These are phyloP conservation scores for Excalfactoria chinensis DNA, from an alignment of 2,113 vertebrate species.

Conservation along the genomic window DNA sequence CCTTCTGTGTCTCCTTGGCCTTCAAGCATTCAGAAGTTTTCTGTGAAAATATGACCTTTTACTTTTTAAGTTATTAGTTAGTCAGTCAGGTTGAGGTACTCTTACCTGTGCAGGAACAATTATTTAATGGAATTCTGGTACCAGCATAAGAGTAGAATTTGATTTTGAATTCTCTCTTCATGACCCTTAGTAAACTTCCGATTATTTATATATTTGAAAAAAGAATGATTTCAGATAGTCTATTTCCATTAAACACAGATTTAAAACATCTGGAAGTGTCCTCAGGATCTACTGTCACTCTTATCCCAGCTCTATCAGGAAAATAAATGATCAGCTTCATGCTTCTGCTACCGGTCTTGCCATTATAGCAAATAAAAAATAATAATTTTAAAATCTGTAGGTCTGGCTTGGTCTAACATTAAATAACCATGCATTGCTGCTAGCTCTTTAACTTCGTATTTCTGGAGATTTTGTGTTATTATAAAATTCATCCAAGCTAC, in stretches of 20 bases:
- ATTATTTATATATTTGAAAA: neutral
- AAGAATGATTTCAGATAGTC: neutral
- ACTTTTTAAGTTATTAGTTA: neutral
- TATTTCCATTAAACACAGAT: neutral
- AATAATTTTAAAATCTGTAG: neutral
- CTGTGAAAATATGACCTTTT: neutral
- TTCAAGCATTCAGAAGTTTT: neutral
- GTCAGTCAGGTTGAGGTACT: neutral
- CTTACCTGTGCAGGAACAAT: neutral
- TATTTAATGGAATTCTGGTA: neutral
- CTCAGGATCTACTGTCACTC: neutral
- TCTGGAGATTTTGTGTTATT: neutral
- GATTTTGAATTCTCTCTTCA: neutral
- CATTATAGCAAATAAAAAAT: conserved; percentile 10
- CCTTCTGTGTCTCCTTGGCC: neutral
- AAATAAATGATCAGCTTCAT: neutral
- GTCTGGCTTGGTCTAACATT: neutral
- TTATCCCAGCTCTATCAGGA: neutral
- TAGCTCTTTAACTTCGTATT: conserved; percentile 10
- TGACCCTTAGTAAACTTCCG: neutral
- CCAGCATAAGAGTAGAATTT: neutral
- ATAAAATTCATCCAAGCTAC: neutral
- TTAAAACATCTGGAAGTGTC: neutral
- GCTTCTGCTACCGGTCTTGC: neutral
- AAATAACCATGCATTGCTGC: neutral